Conservation (phyloP, 2,888 invertebrate species). For the Nebria brevicollis region DNA sequence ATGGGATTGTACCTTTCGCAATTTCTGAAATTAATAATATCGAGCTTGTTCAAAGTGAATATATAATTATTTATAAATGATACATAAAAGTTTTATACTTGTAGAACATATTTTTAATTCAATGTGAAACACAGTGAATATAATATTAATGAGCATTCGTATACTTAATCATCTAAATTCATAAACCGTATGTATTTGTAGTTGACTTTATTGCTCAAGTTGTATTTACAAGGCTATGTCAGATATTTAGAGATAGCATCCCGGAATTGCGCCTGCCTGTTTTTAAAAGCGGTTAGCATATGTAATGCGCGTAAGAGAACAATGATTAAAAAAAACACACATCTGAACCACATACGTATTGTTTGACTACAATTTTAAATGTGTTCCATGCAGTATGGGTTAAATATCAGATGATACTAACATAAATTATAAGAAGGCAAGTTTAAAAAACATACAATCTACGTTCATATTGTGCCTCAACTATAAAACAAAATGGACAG, state of each 20-base stretch:
- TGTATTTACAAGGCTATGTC: not conserved
- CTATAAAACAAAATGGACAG: slow-evolving; percentile 33
- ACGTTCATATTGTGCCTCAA: slow-evolving; percentile 28
- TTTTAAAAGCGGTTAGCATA: slow-evolving; percentile 24
- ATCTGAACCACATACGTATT: slow-evolving; percentile 30
- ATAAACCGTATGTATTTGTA: not conserved
- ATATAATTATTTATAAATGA: no score
- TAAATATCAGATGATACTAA: not conserved
- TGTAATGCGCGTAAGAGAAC: slow-evolving; percentile 19
- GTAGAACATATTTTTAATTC: no score
- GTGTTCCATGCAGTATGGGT: not conserved
- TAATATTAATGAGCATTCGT: no score
- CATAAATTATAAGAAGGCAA: slow-evolving; percentile 43
- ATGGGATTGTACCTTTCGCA: no score
- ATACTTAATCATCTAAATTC: no score
- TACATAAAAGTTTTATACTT: no score
- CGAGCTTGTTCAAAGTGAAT: no score
- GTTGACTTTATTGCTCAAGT: not conserved
- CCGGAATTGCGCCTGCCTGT: not conserved
- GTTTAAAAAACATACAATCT: slow-evolving; percentile 44
- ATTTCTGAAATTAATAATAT: no score
- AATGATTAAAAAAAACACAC: slow-evolving; percentile 35
- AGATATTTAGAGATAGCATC: slow-evolving; percentile 10
- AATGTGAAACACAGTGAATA: no score
- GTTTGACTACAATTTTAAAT: not conserved